Evolutionary conservation across 2,113 vertebrate species (phyloP).

Genomic region (Mus musculus): DNA sequence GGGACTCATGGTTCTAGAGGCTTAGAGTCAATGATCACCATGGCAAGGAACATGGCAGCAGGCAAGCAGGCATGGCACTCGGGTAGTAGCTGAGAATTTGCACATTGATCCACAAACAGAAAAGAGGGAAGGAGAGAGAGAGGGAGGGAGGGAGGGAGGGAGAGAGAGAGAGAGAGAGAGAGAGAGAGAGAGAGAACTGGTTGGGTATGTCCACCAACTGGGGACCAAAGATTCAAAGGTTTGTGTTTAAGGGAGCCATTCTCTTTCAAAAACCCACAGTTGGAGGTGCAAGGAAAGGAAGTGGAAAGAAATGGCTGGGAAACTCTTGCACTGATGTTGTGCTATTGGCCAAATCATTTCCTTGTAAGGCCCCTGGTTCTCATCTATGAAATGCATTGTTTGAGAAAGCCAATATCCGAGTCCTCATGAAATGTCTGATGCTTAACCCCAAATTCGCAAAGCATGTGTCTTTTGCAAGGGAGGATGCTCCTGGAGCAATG

Average conservation of each 20-base stretch:
- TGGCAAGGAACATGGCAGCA: neutral
- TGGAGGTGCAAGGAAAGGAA: rapidly evolving
- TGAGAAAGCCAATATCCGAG: neutral
- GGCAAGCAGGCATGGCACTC: neutral
- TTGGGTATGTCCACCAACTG: neutral
- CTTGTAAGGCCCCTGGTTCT: neutral
- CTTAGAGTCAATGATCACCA: neutral
- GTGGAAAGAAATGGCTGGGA: neutral
- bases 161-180: neutral
- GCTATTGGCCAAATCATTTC: neutral
- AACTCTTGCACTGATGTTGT: neutral
- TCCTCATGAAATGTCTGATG: neutral
- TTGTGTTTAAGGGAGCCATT: neutral
- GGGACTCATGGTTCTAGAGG: neutral
- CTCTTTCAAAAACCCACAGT: neutral
- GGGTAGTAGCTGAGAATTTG: too few relatives aligned
- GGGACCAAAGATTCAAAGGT: neutral
- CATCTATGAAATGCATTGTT: neutral
- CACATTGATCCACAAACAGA: neutral
- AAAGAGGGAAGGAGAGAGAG: neutral
- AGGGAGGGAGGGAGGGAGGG: too few relatives aligned
- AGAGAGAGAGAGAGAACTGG: neutral
- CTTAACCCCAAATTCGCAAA: neutral
- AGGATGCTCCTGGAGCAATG: neutral
- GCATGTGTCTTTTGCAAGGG: neutral